Conservation (phyloP, 2,797 vertebrate genomes). For the Uromys caudimaculatus region DNA sequence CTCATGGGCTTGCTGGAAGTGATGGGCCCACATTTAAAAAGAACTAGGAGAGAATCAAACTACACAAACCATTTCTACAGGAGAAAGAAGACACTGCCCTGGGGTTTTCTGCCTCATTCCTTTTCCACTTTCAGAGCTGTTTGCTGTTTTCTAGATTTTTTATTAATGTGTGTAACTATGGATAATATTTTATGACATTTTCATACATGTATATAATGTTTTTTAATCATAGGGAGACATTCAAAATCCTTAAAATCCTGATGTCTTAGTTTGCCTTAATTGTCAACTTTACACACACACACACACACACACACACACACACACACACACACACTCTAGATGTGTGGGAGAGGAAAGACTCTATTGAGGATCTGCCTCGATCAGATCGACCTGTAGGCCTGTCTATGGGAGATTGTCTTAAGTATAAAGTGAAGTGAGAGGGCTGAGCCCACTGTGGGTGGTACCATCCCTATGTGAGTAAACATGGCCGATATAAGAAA, state of each 20-base stretch:
- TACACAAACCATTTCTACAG: not conserved
- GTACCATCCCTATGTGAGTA: not conserved
- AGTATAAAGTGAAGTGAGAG: not conserved
- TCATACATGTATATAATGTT: too few species aligned
- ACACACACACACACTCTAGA: not conserved
- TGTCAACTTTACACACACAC: not conserved
- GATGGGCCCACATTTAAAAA: not conserved
- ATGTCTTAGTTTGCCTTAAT: not conserved
- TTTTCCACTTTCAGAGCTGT: too few species aligned
- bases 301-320: too few species aligned
- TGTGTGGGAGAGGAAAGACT: not conserved
- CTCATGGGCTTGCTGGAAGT: not conserved
- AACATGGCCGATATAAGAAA: not conserved
- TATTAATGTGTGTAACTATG: too few species aligned
- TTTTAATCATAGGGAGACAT: not conserved
- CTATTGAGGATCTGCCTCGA: not conserved
- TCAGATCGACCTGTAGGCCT: not conserved
- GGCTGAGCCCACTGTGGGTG: not conserved
- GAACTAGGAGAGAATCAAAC: not conserved
- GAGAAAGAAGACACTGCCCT: not conserved
- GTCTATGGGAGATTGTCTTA: not conserved
- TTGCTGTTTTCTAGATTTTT: too few species aligned
- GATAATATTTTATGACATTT: too few species aligned
- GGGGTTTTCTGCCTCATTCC: too few species aligned
- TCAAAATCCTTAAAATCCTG: not conserved